Conservation (phyloP, 2,797 vertebrate genomes). For the Lutjanus argentimaculatus region DNA sequence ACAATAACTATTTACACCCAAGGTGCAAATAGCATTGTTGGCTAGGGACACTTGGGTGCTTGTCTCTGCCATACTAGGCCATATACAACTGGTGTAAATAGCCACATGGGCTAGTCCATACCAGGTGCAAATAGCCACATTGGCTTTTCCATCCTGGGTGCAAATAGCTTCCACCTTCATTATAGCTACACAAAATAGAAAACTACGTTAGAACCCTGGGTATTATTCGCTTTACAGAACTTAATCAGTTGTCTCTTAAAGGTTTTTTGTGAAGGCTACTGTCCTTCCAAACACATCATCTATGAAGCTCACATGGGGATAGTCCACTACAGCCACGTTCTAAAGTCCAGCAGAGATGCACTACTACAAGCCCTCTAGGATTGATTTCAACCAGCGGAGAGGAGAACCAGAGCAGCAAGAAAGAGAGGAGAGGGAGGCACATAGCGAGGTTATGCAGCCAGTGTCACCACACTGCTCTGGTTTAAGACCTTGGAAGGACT, state of each 20-base stretch:
- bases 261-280: background rate
- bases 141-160: too few species aligned
- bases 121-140: too few species aligned
- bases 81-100: too few species aligned
- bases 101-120: too few species aligned
- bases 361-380: constrained; percentile 43
- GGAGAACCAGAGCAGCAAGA: constrained; percentile 49
- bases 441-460: constrained; percentile 34
- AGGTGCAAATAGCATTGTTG: too few species aligned
- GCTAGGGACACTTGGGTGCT: too few species aligned
- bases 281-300: constrained; percentile 30
- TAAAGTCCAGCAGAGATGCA: constrained; percentile 28
- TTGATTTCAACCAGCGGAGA: constrained; percentile 49
- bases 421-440: constrained; percentile 20
- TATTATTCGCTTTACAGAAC: background rate
- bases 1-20: too few species aligned
- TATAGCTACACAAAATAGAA: background rate
- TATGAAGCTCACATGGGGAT: background rate
- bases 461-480: constrained; percentile 57
- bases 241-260: background rate
- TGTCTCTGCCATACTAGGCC: too few species aligned
- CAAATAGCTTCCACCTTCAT: background rate
- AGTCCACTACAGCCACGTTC: constrained; percentile 21
- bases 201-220: background rate
- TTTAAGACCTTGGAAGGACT: constrained; percentile 72